Conservation (phyloP, 2,888 invertebrate species). For the Molorchus minor region DNA sequence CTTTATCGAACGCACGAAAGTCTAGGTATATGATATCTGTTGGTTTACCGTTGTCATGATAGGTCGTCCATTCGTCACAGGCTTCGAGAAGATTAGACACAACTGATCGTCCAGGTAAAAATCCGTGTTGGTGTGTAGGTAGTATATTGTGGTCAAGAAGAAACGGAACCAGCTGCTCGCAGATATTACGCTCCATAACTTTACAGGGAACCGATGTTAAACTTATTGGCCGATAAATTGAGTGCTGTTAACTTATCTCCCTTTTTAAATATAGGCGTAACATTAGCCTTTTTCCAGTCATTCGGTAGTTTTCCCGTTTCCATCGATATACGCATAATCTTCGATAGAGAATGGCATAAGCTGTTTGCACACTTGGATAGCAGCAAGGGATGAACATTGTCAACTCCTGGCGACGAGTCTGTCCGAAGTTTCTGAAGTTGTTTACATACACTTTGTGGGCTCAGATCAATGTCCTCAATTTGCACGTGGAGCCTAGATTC, state of each 20-base stretch:
- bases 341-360: not conserved
- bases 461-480: too few species aligned
- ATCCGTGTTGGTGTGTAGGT: not conserved
- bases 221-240: not conserved
- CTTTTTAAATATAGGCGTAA: not conserved
- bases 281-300: not conserved
- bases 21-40: not conserved
- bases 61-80: not conserved
- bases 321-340: not conserved
- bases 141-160: not conserved
- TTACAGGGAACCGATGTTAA: not conserved
- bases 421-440: not conserved
- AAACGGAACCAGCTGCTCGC: not conserved
- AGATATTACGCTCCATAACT: not conserved
- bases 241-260: not conserved
- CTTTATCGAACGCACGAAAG: too few species aligned
- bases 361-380: not conserved
- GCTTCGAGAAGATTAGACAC: not conserved
- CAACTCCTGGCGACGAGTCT: not conserved
- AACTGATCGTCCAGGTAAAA: not conserved
- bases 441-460: too few species aligned
- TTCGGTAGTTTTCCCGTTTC: not conserved
- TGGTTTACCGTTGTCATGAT: not conserved
- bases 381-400: not conserved
- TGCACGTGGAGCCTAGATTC: too few species aligned